phyloP scores from a whole-genome alignment of 2,888 invertebrate genomes.

The Leucophenga maculata region DNA sequence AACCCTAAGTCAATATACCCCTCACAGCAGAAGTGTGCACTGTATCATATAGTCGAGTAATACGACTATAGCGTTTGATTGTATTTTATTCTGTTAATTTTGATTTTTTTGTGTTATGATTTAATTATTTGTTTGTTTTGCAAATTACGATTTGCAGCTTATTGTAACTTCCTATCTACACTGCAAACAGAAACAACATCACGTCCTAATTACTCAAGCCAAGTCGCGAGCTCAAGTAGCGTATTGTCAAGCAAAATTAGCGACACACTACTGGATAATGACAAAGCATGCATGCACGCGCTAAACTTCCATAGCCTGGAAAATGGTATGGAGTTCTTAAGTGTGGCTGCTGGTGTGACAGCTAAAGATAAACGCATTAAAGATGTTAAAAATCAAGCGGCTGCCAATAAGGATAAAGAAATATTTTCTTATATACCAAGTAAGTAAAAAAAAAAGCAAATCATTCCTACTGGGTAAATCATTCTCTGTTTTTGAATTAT shows the following conservation, averaged over 20 bases:
- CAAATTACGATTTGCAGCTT: slow-evolving; percentile 53
- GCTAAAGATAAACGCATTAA: slow-evolving; percentile 92
- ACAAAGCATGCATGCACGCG: slow-evolving; percentile 52
- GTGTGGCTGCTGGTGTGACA: slow-evolving; percentile 87
- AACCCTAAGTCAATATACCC: too few species aligned
- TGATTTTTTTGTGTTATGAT: slow-evolving; percentile 23
- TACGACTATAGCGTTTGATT: slow-evolving; percentile 7
- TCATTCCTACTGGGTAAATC: not conserved
- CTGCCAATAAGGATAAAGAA: slow-evolving; percentile 66
- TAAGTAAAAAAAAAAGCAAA: slow-evolving; percentile 33
- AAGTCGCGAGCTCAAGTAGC: slow-evolving; percentile 25
- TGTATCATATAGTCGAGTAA: too few species aligned
- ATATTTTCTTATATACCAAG: slow-evolving; percentile 61
- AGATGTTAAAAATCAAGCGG: slow-evolving; percentile 81
- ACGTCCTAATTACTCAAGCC: slow-evolving; percentile 49
- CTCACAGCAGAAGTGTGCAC: too few species aligned
- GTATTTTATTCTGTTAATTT: slow-evolving; percentile 5
- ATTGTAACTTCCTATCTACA: slow-evolving; percentile 66
- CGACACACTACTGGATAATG: slow-evolving; percentile 43
- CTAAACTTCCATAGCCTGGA: slow-evolving; percentile 65
- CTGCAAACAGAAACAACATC: slow-evolving; percentile 59
- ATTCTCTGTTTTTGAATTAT: slow-evolving; percentile 2
- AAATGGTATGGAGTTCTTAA: slow-evolving; percentile 76
- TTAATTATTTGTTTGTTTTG: slow-evolving; percentile 33
- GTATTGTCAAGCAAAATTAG: slow-evolving; percentile 52